Evolutionary conservation across 2,888 invertebrate species (phyloP), one percentile per base, ranked within the genome.

Genomic region (Achlya flavicornis): DNA sequence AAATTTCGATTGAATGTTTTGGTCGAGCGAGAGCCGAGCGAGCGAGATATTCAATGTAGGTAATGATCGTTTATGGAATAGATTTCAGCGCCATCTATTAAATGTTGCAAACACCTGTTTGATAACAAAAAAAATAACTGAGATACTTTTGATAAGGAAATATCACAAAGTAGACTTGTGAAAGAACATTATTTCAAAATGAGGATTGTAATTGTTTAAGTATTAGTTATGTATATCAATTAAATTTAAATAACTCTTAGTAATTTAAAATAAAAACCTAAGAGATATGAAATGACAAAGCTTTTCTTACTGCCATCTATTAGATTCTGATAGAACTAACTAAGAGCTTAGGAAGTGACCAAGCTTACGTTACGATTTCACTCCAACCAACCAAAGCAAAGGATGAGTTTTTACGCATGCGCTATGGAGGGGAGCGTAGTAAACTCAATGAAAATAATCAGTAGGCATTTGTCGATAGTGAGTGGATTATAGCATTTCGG

Each of bases 341-440:
- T 26, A 19, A 46, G 57, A 60, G 19, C 58, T 38, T 62, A 63
- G n/a, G n/a, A n/a, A n/a, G 65, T 12, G 61, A 78, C 73, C 75
- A 66, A 71, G 66, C 64, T 64, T 61, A 64, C 69, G 10, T 64
- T 61, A 64, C 69, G 10, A 53, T 53, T 19, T n/a, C 14, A 19
- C 19, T 3, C 19, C 70, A 70, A 71, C 84, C 83, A 85, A 83
- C 83, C 79, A 77, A 75, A 74, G 65, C 71, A 77, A 80, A 84
- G 84, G 83, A 80, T 80, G 75, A 71, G 70, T 82, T 85, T 53
- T 81, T 88, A 92, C 92, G 89, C 92, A 86, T 87, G 93, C 92
- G 92, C 84, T 74, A 67, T 84, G 83, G 89, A 84, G 91, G 89
- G 87, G 89, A 77, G 78, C 67, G 75, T 87, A 84, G 86, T 87